Evolutionary conservation across 2,888 invertebrate genomes (phyloP).

Genomic region (Myopa tessellatipennis): DNA sequence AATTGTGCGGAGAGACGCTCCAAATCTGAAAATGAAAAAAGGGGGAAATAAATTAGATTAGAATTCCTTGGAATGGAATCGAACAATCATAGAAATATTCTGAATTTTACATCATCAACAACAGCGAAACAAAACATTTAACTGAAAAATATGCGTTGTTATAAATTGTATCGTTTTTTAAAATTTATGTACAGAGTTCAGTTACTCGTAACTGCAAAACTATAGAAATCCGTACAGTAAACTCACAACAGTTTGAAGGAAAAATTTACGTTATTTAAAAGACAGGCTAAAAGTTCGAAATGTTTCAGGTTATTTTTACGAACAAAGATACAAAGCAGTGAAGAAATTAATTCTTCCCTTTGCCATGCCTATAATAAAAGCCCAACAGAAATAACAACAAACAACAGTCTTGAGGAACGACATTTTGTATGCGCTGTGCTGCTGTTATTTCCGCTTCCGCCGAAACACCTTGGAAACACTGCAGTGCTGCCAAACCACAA

Average conservation of each 20-base stretch:
- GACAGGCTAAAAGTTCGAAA: no score
- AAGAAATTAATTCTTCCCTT: no score
- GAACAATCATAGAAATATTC: neutral
- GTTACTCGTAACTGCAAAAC: no score
- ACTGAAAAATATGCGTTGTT: neutral
- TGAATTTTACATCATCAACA: neutral
- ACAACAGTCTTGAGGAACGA: neutral
- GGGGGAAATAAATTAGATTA: neutral
- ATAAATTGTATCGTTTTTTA: no score
- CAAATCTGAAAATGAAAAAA: conserved; percentile 23
- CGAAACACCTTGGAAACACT: conserved; percentile 3
- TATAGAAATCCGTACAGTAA: no score
- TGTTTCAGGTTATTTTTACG: no score
- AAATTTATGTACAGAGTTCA: no score
- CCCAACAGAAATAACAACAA: neutral
- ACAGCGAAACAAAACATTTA: neutral
- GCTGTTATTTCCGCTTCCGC: conserved; percentile 19
- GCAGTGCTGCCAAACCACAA: neutral
- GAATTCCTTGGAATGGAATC: neutral
- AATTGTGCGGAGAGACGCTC: neutral
- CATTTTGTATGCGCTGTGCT: conserved; percentile 8
- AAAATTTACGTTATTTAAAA: no score
- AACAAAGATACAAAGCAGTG: no score
- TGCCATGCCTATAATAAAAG: no score
- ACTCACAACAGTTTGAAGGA: no score